Base-by-base conservation (phyloP, 2,888 invertebrate species). In the Tholera decimalis region DNA sequence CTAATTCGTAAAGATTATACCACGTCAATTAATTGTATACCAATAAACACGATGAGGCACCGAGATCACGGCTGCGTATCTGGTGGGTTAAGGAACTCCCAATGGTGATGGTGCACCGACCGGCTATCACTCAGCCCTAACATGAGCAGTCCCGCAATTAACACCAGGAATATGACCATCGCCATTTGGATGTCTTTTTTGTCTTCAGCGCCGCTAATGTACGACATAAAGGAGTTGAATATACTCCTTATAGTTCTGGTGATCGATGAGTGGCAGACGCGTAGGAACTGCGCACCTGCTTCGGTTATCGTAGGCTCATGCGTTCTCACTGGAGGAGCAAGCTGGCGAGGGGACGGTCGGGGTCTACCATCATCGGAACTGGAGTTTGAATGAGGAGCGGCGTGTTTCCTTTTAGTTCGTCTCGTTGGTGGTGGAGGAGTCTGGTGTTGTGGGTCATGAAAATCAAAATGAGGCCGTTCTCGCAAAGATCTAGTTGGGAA, bases 41-140 rank as follows among this genome's bases (percentile, higher is more conserved):
- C 71, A 77, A 64, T 60, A 62, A 61, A 72, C 41, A 60, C 46
- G 56, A 67, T 71, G 58, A 60, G 39, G 41, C 49, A 51, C 33
- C 24, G 44, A 60, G 24, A 75, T 91, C 84, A 94, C 61, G 92
- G 92, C 54, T 96, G 95, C 41, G 95, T 96, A 70, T 97, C 97
- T 9, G 98, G 98, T 13, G 98, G 98, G 93, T 98, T 98, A 83
- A 98, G 98, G 90, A 97, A 98, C 89, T 98, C 98, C 98, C 98
- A 98, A 83, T 98, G 98, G 88, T 98, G 97, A 82, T 97, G 97
- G 88, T 98, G 98, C 77, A 98, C 96, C 54, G 97, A 97, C 61
- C 97, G 96, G 71, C 97, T 96, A 75, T 97, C 97, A 69, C 97
- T 97, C 67, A 97, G 96, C 55, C 97, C 97, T 75, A 98, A 96